Percentiles rank a stretch among this genome's conserved stretches.
Evolutionary conservation across 2,797 vertebrate genomes (phyloP).

Genomic region (Melanotaenia trifasciata): DNA sequence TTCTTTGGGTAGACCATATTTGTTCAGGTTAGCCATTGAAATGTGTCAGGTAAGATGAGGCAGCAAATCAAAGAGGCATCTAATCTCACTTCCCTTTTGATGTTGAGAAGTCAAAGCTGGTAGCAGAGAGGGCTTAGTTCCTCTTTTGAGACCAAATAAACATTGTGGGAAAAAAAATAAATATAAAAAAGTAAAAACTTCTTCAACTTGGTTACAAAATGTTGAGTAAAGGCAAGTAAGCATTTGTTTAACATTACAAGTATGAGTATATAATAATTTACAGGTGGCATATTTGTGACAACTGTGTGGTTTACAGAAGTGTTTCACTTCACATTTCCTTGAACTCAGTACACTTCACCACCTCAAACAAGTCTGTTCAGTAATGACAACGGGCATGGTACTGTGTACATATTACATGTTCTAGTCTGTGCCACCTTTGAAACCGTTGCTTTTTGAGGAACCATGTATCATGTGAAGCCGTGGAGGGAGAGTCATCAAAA

Average conservation of each 20-base stretch:
- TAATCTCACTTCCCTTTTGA: conserved; percentile 81
- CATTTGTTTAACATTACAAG: neutral
- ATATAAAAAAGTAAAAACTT: neutral
- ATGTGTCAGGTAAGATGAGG: conserved; percentile 63
- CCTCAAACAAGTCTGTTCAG: conserved; percentile 10
- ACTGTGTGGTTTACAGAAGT: conserved; percentile 22
- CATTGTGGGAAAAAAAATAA: conserved; percentile 10
- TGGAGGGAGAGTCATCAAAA: conserved; percentile 31
- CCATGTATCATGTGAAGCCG: neutral
- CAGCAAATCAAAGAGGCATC: conserved; percentile 51
- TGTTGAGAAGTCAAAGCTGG: conserved; percentile 49
- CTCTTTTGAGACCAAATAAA: conserved; percentile 51
- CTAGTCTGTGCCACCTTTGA: conserved; percentile 17
- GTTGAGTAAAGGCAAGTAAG: conserved; percentile 11
- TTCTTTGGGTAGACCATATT: conserved; percentile 45
- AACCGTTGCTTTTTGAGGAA: conserved; percentile 24
- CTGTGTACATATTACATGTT: neutral
- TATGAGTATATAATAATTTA: neutral
- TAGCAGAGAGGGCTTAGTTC: conserved; percentile 53
- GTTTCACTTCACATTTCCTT: conserved; percentile 73
- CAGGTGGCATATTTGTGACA: neutral
- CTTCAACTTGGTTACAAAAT: conserved; percentile 10
- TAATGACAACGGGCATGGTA: conserved; percentile 20
- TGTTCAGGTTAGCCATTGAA: conserved; percentile 44
- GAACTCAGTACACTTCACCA: conserved; percentile 32